phyloP scores from a whole-genome alignment of 2,797 vertebrate species.

The Ficedula albicollis region DNA sequence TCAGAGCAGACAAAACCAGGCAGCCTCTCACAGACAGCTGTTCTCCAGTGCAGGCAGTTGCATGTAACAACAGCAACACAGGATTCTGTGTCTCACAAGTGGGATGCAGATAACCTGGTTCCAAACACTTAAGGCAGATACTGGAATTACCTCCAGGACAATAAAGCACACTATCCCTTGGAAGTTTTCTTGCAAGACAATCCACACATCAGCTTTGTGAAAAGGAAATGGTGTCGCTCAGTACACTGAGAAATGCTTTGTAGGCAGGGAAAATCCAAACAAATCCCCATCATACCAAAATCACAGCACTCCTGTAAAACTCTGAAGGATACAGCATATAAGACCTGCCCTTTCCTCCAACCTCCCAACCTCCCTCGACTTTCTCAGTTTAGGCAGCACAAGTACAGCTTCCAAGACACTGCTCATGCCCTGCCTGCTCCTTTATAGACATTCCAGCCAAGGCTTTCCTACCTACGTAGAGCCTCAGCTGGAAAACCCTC shows the following conservation, averaged over 20 bases:
- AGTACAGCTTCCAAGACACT: not conserved
- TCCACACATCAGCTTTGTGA: not conserved
- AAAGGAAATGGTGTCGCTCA: not conserved
- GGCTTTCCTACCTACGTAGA: not conserved
- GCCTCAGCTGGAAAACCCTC: not conserved
- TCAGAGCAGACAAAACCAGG: not conserved
- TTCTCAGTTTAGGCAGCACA: not conserved
- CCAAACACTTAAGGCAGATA: not conserved
- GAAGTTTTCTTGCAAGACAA: too few species aligned
- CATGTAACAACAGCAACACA: not conserved
- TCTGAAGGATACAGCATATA: too few species aligned
- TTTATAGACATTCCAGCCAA: not conserved
- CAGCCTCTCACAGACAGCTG: not conserved
- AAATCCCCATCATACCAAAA: not conserved
- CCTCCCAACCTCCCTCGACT: rapidly evolving
- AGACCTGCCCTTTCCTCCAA: not conserved
- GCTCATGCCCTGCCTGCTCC: rapidly evolving
- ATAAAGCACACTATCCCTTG: not conserved
- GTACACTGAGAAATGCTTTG: not conserved
- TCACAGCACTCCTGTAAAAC: not conserved
- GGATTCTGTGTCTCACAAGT: not conserved
- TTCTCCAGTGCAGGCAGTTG: not conserved
- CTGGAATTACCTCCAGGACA: not conserved
- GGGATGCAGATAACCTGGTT: not conserved
- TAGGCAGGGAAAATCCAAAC: not conserved